These are phyloP conservation scores for Cliona cf. orientalis DNA, from an alignment of 37 sponge, comb jelly and placozoan genomes.

Conservation along the genomic window DNA sequence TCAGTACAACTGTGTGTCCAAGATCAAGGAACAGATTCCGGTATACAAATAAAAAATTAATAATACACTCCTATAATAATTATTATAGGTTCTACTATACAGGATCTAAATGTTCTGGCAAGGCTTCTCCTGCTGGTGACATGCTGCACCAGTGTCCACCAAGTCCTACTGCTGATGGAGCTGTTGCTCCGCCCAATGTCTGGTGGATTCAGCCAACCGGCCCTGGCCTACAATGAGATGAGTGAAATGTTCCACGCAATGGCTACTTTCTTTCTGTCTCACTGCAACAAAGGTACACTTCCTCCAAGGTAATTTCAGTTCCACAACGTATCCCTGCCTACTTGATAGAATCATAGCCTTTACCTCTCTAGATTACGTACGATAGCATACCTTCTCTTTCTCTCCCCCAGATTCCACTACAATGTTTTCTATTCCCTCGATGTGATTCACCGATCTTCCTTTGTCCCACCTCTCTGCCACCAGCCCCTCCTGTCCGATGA, in stretches of 20 bases:
- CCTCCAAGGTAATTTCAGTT: background rate
- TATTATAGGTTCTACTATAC: background rate
- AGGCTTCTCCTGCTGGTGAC: background rate
- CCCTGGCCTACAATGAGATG: background rate
- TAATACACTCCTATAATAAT: no score
- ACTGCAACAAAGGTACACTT: background rate
- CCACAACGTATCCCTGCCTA: no score
- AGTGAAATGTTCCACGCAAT: background rate
- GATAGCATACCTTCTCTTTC: background rate
- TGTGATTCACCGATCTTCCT: background rate
- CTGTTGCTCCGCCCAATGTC: background rate
- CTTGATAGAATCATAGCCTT: no score
- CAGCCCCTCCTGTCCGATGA: constrained; percentile 2
- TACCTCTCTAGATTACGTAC: no score
- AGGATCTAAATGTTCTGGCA: background rate
- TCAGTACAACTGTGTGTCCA: background rate
- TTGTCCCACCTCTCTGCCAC: background rate
- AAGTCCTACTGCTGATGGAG: background rate
- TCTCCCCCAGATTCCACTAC: background rate
- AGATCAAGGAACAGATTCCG: background rate
- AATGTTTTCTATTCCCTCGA: background rate
- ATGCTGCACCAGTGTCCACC: background rate
- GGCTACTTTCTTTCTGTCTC: background rate
- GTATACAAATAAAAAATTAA: no score
- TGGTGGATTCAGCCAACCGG: no score